Conservation (phyloP, 2,797 vertebrate genomes). For the Sebastes vulpes region DNA sequence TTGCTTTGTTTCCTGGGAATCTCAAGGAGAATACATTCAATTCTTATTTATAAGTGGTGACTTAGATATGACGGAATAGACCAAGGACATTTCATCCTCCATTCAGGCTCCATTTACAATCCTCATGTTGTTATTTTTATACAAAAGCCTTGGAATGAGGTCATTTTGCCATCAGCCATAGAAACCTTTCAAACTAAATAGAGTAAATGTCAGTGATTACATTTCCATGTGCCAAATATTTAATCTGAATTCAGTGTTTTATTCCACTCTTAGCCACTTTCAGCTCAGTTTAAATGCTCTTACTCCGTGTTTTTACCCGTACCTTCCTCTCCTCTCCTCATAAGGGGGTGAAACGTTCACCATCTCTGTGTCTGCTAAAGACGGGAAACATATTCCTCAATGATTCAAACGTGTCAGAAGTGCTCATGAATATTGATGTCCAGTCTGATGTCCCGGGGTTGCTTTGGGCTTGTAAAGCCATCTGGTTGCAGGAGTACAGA, state of each 20-base stretch:
- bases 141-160: background rate
- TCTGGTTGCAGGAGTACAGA: constrained; percentile 44
- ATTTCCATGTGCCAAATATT: constrained; percentile 28
- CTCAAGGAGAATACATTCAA: background rate
- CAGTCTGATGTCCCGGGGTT: constrained; percentile 49
- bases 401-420: constrained; percentile 61
- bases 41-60: background rate
- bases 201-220: constrained; percentile 40
- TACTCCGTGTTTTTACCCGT: background rate
- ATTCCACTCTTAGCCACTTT: background rate
- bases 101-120: constrained; percentile 1
- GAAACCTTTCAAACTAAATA: constrained; percentile 32
- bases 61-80: constrained; percentile 2
- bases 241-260: constrained; percentile 6
- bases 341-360: constrained; percentile 29
- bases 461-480: constrained; percentile 45
- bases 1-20: constrained; percentile 25
- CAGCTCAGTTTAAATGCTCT: constrained; percentile 14
- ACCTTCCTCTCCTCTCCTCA: background rate
- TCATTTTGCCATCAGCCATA: constrained; percentile 5
- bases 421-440: constrained; percentile 72
- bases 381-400: constrained; percentile 40
- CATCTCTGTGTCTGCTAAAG: constrained; percentile 20
- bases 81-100: background rate
- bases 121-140: background rate